Percentiles rank a stretch among this genome's conserved stretches.
phyloP scores from a whole-genome alignment of 2,888 invertebrate genomes.

The Cordilura impudica region DNA sequence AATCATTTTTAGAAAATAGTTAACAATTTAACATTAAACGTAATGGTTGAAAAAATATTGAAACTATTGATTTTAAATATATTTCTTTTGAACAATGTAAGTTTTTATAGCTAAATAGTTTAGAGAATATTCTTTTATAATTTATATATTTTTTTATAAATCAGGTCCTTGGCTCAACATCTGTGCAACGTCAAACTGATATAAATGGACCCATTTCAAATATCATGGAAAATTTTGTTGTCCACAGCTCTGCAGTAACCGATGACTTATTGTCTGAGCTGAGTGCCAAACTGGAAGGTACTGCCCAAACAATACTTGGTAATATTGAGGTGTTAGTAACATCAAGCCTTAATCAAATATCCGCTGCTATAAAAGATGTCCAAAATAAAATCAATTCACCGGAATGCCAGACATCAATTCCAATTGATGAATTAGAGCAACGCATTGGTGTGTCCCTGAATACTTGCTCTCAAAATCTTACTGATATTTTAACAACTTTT shows the following conservation, averaged over 20 bases:
- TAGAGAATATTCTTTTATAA: not conserved
- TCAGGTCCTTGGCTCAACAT: slow-evolving; percentile 22
- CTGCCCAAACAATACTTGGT: slow-evolving; percentile 53
- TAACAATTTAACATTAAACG: slow-evolving; percentile 8
- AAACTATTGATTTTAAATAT: slow-evolving; percentile 26
- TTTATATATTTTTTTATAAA: not conserved
- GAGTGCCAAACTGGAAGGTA: slow-evolving; percentile 64
- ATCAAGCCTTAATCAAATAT: slow-evolving; percentile 64
- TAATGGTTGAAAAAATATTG: slow-evolving; percentile 29
- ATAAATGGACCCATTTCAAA: slow-evolving; percentile 65
- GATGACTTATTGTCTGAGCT: slow-evolving; percentile 65
- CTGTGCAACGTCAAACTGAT: not conserved
- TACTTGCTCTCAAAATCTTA: slow-evolving; percentile 64
- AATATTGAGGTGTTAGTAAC: slow-evolving; percentile 66
- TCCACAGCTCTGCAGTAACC: slow-evolving; percentile 65
- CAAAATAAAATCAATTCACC: slow-evolving; percentile 59
- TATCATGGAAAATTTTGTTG: slow-evolving; percentile 67
- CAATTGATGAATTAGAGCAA: slow-evolving; percentile 66
- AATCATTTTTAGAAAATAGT: slow-evolving; percentile 15
- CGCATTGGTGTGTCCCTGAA: slow-evolving; percentile 65
- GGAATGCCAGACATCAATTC: slow-evolving; percentile 65
- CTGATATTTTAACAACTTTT: slow-evolving; percentile 23
- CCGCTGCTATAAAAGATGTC: slow-evolving; percentile 64
- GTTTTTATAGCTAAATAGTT: not conserved
- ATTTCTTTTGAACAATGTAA: slow-evolving; percentile 28